phyloP scores from a whole-genome alignment of 2,888 invertebrate species.

The Hedya salicella region DNA sequence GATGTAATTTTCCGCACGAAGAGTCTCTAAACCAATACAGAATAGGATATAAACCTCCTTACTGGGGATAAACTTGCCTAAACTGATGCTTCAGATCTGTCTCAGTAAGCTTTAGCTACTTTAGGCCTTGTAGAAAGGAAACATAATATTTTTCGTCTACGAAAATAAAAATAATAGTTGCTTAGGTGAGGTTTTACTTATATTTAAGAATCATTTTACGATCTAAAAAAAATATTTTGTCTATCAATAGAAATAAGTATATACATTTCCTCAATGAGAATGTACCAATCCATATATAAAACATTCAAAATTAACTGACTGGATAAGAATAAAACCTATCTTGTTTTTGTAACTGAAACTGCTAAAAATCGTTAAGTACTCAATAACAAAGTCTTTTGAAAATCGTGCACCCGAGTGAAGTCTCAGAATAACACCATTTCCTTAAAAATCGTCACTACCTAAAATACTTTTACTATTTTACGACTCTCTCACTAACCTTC shows the following conservation, averaged over 20 bases:
- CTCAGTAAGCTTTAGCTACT: slow-evolving; percentile 40
- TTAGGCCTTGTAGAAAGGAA: slow-evolving; percentile 30
- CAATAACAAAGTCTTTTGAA: too few relatives aligned
- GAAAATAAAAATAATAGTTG: neutral
- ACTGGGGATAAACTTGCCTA: slow-evolving; percentile 61
- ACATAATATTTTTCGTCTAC: slow-evolving; percentile 2
- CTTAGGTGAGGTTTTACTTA: too few relatives aligned
- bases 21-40: slow-evolving; percentile 64
- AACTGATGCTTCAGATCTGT: slow-evolving; percentile 60
- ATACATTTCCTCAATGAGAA: too few relatives aligned
- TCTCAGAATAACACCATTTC: neutral
- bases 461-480: neutral
- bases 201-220: too few relatives aligned
- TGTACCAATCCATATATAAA: too few relatives aligned
- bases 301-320: neutral
- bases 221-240: too few relatives aligned
- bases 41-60: slow-evolving; percentile 66
- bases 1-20: slow-evolving; percentile 69
- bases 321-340: neutral
- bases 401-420: too few relatives aligned
- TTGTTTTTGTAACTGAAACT: too few relatives aligned
- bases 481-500: neutral
- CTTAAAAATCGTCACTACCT: too few relatives aligned
- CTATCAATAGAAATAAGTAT: too few relatives aligned
- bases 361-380: too few relatives aligned